Base-by-base conservation (phyloP, 2,888 invertebrate genomes). In the Ellobium chinense region DNA sequence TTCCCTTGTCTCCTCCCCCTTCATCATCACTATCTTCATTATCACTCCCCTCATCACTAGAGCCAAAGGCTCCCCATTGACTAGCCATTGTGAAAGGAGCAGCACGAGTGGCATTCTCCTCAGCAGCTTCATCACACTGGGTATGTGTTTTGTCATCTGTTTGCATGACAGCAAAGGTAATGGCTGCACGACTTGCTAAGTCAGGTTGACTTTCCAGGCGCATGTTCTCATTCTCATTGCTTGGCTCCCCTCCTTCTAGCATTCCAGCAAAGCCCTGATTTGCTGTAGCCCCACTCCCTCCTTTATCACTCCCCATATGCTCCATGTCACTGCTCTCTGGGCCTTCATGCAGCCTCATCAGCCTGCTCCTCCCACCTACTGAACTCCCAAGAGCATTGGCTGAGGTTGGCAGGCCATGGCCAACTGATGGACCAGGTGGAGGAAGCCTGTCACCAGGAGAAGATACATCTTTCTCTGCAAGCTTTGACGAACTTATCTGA, bases 41-140 rank as follows among this genome's bases (percentile, higher is more conserved):
- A 63, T 89, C 89, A 85, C 89, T 89, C 60, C 89, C 89, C 36
- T 97, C 97, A 87, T 98, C 98, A 0, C 97, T 97, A 92, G 98
- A 98, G 89, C 98, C 98, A 92, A 98, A 98, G 92, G 98, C 98
- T 91, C 98, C 98, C 97, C 98, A 98, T 90, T 97, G 97, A 27
- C 98, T 98, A 1, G 97, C 98, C 24, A 98, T 94, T 0, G 98
- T 98, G 14, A 98, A 92, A 9, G 92, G 92, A 9, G 92, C 92
- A n/a, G 92, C 92, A 27, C 91, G 85, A 2, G 92, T 92, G 63
- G 92, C 92, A 85, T 91, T 90, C 78, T 92, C 92, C 84, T 92
- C 92, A 27, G 88, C 87, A 76, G 87, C 88, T 75, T 89, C 88
- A 80, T 91, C 91, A 76, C 90, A 91, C 82, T 90, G 90, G 31